phyloP scores from a whole-genome alignment of 2,888 invertebrate genomes.

The Fragum whitleyi region DNA sequence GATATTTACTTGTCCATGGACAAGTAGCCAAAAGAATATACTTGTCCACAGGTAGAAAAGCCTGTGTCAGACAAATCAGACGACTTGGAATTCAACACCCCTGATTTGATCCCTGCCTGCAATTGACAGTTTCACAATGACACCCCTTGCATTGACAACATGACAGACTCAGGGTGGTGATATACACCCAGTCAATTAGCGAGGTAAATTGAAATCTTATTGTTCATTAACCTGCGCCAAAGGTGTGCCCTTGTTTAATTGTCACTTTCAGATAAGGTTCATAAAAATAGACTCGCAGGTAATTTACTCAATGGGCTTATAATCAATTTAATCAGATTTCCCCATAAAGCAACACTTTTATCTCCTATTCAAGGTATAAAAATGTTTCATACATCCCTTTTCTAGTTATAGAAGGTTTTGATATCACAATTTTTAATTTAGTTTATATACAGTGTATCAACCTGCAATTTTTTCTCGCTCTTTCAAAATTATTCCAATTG shows the following conservation, averaged over 20 bases:
- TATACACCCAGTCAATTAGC: conserved; percentile 18
- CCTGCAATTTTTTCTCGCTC: too few relatives aligned
- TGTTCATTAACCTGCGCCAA: conserved; percentile 26
- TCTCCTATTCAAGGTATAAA: neutral
- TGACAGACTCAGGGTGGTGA: conserved; percentile 15
- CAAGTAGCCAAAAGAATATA: too few relatives aligned
- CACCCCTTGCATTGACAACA: conserved; percentile 4
- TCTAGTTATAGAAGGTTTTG: too few relatives aligned
- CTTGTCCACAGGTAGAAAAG: too few relatives aligned
- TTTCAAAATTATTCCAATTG: too few relatives aligned
- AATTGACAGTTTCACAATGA: conserved; percentile 14
- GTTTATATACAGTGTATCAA: too few relatives aligned
- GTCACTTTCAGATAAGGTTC: conserved; percentile 28
- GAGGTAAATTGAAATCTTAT: conserved; percentile 19
- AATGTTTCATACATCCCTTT: too few relatives aligned
- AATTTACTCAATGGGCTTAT: conserved; percentile 10
- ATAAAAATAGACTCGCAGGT: conserved; percentile 11
- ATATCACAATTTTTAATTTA: too few relatives aligned
- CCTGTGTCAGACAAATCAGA: too few relatives aligned
- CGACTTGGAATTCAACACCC: too few relatives aligned
- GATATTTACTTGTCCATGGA: too few relatives aligned
- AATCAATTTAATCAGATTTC: neutral
- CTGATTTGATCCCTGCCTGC: neutral
- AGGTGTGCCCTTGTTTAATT: conserved; percentile 11
- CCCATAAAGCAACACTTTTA: neutral